phyloP scores from a whole-genome alignment of 2,797 vertebrate genomes.

The Pangasius macronema region DNA sequence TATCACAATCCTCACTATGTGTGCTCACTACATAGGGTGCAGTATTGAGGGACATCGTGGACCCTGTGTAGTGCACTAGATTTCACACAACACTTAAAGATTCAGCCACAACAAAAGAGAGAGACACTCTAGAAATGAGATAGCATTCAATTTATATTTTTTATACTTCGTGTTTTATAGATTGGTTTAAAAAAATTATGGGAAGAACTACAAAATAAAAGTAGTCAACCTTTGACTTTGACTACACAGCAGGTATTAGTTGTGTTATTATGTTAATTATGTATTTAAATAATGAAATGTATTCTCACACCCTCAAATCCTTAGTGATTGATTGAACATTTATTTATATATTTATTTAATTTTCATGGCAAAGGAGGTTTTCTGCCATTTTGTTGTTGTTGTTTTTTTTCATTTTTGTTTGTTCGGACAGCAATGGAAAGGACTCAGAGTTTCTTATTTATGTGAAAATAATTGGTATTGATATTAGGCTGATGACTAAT shows the following conservation, averaged over 20 bases:
- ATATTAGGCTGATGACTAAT: not conserved
- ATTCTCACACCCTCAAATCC: not conserved
- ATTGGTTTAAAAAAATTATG: not conserved
- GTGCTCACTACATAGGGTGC: not conserved
- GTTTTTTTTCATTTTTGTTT: not conserved
- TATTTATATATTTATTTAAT: too few relatives aligned
- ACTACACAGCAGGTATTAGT: not conserved
- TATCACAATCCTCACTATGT: not conserved
- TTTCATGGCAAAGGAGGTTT: too few relatives aligned
- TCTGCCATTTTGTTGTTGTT: too few relatives aligned
- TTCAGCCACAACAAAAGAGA: not conserved
- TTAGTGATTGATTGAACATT: too few relatives aligned
- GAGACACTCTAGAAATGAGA: not conserved
- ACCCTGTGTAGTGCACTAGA: not conserved
- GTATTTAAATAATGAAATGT: not conserved
- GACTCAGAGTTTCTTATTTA: not conserved
- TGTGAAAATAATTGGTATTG: not conserved
- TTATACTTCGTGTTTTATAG: not conserved
- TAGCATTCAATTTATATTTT: not conserved
- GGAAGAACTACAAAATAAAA: not conserved
- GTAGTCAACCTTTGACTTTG: not conserved
- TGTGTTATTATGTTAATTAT: too few relatives aligned
- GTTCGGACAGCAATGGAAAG: not conserved
- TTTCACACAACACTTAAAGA: not conserved
- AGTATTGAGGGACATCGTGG: not conserved